Conservation (phyloP, 2,888 invertebrate genomes). For the Luperina nickerlii region DNA sequence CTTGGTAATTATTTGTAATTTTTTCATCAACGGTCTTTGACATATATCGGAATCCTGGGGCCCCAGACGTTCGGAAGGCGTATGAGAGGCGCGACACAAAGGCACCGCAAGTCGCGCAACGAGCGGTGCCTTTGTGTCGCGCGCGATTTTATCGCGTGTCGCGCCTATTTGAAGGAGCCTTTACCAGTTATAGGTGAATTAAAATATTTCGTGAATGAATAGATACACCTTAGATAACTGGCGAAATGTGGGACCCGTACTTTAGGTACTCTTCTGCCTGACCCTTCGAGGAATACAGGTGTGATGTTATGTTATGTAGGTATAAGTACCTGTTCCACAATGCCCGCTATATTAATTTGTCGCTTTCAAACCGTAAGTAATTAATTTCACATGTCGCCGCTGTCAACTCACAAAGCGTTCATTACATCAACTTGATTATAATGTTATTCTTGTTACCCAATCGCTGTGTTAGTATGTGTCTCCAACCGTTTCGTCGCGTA, state of each 20-base stretch:
- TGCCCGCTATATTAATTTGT: constrained; percentile 41
- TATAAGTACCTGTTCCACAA: constrained; percentile 5
- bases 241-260: too few relatives aligned
- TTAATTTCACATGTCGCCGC: constrained; percentile 54
- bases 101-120: too few relatives aligned
- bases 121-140: too few relatives aligned
- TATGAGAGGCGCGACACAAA: not conserved
- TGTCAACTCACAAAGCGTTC: constrained; percentile 55
- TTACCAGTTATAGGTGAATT: too few relatives aligned
- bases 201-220: too few relatives aligned
- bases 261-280: too few relatives aligned
- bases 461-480: constrained; percentile 33
- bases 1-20: not conserved
- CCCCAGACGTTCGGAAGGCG: not conserved
- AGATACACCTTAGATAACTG: too few relatives aligned
- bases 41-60: not conserved
- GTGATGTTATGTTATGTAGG: not conserved
- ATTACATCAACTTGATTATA: constrained; percentile 55
- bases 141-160: too few relatives aligned
- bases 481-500: not conserved
- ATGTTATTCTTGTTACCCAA: constrained; percentile 35
- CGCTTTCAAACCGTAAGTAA: constrained; percentile 43
- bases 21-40: not conserved
- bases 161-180: too few relatives aligned
- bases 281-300: too few relatives aligned